A percentile compares a stretch with the other conserved stretches of the same genome.
phyloP scores from a whole-genome alignment of 2,797 vertebrate genomes.

The Coracias cyanogaster region DNA sequence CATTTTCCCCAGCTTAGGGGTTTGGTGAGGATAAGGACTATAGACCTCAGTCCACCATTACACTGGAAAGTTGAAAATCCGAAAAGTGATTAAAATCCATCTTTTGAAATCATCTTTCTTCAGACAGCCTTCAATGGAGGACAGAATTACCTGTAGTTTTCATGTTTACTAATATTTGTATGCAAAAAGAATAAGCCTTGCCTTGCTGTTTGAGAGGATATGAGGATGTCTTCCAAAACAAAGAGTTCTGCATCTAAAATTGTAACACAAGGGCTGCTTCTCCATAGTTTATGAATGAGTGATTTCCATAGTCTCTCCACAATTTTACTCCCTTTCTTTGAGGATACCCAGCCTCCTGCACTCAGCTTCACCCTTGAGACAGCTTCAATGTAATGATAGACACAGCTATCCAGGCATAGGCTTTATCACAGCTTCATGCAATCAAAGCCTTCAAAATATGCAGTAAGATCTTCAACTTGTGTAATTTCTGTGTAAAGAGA shows the following conservation, averaged over 20 bases:
- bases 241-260: background rate
- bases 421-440: background rate
- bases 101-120: background rate
- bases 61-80: background rate
- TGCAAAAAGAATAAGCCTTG: background rate
- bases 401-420: background rate
- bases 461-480: background rate
- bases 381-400: background rate
- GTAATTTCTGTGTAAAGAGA: background rate
- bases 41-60: background rate
- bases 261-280: background rate
- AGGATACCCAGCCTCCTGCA: background rate
- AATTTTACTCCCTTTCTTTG: background rate
- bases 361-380: background rate
- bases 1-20: background rate
- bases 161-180: background rate
- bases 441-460: constrained; percentile 4
- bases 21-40: background rate
- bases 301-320: background rate
- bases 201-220: background rate
- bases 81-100: background rate
- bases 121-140: background rate
- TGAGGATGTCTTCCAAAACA: background rate
- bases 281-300: background rate
- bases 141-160: background rate